phyloP scores from a whole-genome alignment of 2,888 invertebrate species.

The Epinotia nisella region DNA sequence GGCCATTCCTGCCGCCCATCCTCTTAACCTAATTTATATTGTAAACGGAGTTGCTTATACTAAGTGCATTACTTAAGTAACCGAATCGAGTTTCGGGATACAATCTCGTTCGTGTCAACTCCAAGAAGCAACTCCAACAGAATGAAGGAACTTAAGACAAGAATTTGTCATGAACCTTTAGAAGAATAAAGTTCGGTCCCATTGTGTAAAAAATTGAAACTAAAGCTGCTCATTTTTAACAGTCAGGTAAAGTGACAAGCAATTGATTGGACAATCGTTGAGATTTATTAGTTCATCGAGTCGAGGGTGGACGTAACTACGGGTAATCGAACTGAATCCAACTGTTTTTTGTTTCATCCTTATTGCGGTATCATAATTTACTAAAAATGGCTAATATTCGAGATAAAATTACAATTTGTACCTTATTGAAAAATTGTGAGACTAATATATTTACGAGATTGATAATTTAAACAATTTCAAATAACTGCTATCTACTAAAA shows the following conservation, averaged over 20 bases:
- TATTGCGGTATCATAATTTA: neutral
- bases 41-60: constrained; percentile 31
- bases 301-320: constrained; percentile 25
- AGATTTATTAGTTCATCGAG: constrained; percentile 40
- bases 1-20: constrained; percentile 31
- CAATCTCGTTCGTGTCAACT: constrained; percentile 13
- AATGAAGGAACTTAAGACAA: neutral
- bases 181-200: constrained; percentile 1
- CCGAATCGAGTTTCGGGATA: constrained; percentile 17
- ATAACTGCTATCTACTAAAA: too few relatives aligned
- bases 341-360: neutral
- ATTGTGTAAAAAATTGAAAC: constrained; percentile 27
- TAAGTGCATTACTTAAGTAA: constrained; percentile 38
- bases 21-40: constrained; percentile 41
- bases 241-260: constrained; percentile 28
- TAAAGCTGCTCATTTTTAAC: constrained; percentile 31
- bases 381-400: too few relatives aligned
- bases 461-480: too few relatives aligned
- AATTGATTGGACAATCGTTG: constrained; percentile 40
- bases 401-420: too few relatives aligned
- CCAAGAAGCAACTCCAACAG: neutral
- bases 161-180: constrained; percentile 21
- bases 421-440: too few relatives aligned
- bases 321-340: constrained; percentile 28
- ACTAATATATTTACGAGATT: too few relatives aligned